A percentile compares a stretch with the other conserved stretches of the same genome.
Evolutionary conservation across 2,797 vertebrate genomes (phyloP).

Genomic region (Sebastes alutus): DNA sequence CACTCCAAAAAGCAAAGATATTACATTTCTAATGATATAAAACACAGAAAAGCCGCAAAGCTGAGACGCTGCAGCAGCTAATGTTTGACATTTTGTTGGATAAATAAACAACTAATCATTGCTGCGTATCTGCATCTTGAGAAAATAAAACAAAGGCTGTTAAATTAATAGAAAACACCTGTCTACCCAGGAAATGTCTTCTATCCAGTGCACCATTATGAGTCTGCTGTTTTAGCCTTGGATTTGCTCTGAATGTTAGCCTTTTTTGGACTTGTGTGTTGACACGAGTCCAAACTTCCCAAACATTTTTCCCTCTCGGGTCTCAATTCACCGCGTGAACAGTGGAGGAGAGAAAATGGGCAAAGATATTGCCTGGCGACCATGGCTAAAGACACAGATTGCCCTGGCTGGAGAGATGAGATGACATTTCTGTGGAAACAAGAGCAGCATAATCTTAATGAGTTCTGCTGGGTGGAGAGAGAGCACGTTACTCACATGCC

Average conservation of each 20-base stretch:
- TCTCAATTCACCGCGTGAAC: conserved; percentile 71
- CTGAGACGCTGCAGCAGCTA: background rate
- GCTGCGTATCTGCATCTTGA: background rate
- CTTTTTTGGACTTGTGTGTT: conserved; percentile 37
- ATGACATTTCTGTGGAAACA: conserved; percentile 84
- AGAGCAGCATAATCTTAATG: conserved; percentile 91
- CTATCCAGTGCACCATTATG: background rate
- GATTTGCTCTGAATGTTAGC: conserved; percentile 33
- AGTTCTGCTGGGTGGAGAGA: conserved; percentile 83
- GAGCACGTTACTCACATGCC: conserved; percentile 67
- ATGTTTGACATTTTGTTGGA: background rate
- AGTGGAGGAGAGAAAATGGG: conserved; percentile 75
- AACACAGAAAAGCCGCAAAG: background rate
- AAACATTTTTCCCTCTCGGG: conserved; percentile 61
- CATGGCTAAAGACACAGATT: conserved; percentile 81
- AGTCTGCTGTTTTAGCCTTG: conserved; percentile 28
- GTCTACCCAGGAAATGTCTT: background rate
- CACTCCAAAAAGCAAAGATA: background rate
- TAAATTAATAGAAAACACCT: background rate
- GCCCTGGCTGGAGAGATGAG: conserved; percentile 76
- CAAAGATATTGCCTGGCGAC: conserved; percentile 76
- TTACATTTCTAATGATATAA: background rate
- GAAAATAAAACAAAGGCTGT: background rate
- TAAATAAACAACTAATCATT: background rate
- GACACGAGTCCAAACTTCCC: conserved; percentile 49